Base-by-base conservation (phyloP, 30 jellyfish, hydroid and myxozoan genomes). In the Chironex yamaguchii region DNA sequence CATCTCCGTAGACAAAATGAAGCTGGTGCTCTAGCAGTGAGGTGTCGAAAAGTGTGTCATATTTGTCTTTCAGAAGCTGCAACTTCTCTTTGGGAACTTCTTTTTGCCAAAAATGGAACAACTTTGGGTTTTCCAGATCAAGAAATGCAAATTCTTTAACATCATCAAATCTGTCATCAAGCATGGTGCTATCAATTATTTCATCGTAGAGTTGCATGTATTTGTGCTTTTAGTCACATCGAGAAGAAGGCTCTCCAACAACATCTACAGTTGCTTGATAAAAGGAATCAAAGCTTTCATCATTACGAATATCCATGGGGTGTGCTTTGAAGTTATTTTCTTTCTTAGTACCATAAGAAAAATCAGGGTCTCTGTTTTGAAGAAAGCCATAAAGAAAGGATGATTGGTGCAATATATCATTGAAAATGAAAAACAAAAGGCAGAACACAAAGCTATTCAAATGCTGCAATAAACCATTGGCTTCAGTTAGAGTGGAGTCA, bases 401-500 rank as follows among this genome's bases (percentile, higher is more conserved):
- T 24, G 82, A 78, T 72, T 78, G 81, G 21, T 35, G 71, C 20
- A 79, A 67, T 34, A 62, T 62, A 62, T 52, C 65, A 73, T 64
- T 30, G 34, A 79, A 58, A 20, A 81, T 29, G n/a, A 11, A 11
- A 3, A 81, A 29, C 26, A 48, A 35, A 32, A 81, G 68, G 32
- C 92, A 65, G 30, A 81, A 81, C 58, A 42, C 22, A 23, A 64
- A 81, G 62, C 85, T 81, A 1, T 36, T 66, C 9, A 81, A 51
- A 33, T 62, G 66, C 63, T 80, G 62, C 85, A 62, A 67, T 29
- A 80, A 71, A 14, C 91, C 91, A 31, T 74, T 29, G 14, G 85
- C 91, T 66, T 80, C 67, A 12, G 83, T 22, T 36, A 80, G 62
- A 42, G 92, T 28, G 22, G 86, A 20, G 63, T 81, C 92, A 67